phyloP scores from a whole-genome alignment of 2,113 vertebrate genomes.

The Crotalus helleri region DNA sequence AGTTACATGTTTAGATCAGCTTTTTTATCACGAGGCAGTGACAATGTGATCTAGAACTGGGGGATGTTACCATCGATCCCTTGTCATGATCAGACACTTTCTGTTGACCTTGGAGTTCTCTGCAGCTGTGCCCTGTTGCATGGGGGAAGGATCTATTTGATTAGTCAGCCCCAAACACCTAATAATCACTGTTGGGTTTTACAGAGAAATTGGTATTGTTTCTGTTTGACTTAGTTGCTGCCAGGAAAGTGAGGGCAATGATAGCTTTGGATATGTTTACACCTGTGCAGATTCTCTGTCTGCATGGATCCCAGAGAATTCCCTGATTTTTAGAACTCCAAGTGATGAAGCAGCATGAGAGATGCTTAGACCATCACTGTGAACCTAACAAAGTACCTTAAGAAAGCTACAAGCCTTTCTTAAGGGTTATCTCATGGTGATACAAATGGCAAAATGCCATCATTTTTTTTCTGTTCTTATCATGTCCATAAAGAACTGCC shows the following conservation, averaged over 20 bases:
- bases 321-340: not conserved
- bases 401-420: not conserved
- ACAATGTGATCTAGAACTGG: not conserved
- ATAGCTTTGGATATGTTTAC: not conserved
- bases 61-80: not conserved
- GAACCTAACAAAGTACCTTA: not conserved
- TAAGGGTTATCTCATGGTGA: not conserved
- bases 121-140: not conserved
- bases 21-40: not conserved
- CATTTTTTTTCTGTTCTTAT: not conserved
- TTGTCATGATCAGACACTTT: not conserved
- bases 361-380: not conserved
- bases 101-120: not conserved
- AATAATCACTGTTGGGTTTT: not conserved
- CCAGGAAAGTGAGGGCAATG: not conserved
- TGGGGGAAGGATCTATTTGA: not conserved
- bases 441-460: not conserved
- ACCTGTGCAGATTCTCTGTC: not conserved
- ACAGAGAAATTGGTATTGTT: not conserved
- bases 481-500: not conserved
- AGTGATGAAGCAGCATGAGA: not conserved
- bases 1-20: not conserved
- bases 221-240: not conserved
- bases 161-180: not conserved
- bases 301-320: not conserved